Percentiles rank a stretch among this genome's conserved stretches.
Evolutionary conservation across 2,888 invertebrate species (phyloP).

Genomic region (Hirtodrosophila confusa): DNA sequence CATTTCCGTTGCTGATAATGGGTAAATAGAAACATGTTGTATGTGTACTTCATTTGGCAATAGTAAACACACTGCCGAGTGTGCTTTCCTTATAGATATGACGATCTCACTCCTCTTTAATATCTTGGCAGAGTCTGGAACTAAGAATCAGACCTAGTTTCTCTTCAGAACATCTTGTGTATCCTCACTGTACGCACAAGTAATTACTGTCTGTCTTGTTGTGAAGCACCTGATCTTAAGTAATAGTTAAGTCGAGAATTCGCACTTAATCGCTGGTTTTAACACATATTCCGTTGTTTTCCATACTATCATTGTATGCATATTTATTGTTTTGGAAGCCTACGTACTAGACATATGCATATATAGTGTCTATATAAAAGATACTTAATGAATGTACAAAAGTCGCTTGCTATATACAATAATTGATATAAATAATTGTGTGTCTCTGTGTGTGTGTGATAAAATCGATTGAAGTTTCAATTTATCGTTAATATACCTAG

Average conservation of each 20-base stretch:
- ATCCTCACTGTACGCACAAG: too few relatives aligned
- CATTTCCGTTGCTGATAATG: slow-evolving; percentile 62
- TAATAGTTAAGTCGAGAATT: slow-evolving; percentile 16
- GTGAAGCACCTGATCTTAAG: neutral
- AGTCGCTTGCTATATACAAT: slow-evolving; percentile 51
- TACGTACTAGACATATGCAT: slow-evolving; percentile 42
- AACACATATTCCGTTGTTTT: slow-evolving; percentile 1
- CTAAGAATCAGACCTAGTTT: too few relatives aligned
- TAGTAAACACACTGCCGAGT: too few relatives aligned
- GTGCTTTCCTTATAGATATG: too few relatives aligned
- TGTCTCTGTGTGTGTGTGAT: slow-evolving; percentile 15
- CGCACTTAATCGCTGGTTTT: neutral
- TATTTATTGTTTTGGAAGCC: slow-evolving; percentile 34
- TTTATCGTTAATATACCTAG: slow-evolving; percentile 18
- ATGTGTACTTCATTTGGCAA: slow-evolving; percentile 1
- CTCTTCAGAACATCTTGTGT: too few relatives aligned
- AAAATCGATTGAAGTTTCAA: slow-evolving; percentile 30
- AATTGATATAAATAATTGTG: slow-evolving; percentile 31
- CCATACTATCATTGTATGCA: slow-evolving; percentile 17
- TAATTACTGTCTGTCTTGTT: neutral
- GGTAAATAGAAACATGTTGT: slow-evolving; percentile 12
- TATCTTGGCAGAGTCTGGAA: too few relatives aligned
- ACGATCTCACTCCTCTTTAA: too few relatives aligned
- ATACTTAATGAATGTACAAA: slow-evolving; percentile 45
- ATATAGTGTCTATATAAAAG: slow-evolving; percentile 1